Base-by-base conservation (phyloP, 2,888 invertebrate species). In the Plusia festucae region DNA sequence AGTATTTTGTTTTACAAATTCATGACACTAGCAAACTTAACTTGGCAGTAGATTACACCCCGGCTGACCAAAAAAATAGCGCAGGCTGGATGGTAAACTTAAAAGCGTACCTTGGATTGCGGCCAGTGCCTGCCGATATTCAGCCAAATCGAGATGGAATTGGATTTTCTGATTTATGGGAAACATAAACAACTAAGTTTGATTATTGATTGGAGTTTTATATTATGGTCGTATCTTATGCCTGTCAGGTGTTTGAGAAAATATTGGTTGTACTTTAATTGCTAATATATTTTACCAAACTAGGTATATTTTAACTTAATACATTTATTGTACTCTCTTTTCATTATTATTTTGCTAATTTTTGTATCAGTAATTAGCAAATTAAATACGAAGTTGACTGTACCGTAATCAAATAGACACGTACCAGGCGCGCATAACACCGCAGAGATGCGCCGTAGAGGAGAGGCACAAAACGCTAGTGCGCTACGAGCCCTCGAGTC, bases 401-500 rank as follows among this genome's bases (percentile, higher is more conserved):
- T 63, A 66, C 61, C 18, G 40, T 78, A 71, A 76, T 76, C 71
- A 73, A 68, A 76, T 71, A 68, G 73, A 76, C 82, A 84, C 76
- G 80, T 87, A 88, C 88, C 77, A 89, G 85, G 85, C 79, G 74
- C 75, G 78, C 85, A 89, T 86, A 84, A 79, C 81, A 75, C 72
- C 77, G 78, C 71, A 82, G 84, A 89, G 90, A 88, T 89, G 86
- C 82, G 82, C 84, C 83, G 84, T 87, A 86, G 86, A 90, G 84
- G 84, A 89, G 87, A 87, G 89, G 88, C 91, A 93, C 90, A 93
- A 94, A 93, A 93, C 93, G 93, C 93, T 91, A 91, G 90, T 91
- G 89, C 90, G 85, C 90, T 90, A 88, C 87, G 91, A 90, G 88
- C 91, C 83, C 93, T 93, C 82, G 82, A 91, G 85, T 88, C 89